A percentile compares a stretch with the other conserved stretches of the same genome.
Conservation (phyloP, 2,797 vertebrate genomes). For the Coregonus ussuriensis region DNA sequence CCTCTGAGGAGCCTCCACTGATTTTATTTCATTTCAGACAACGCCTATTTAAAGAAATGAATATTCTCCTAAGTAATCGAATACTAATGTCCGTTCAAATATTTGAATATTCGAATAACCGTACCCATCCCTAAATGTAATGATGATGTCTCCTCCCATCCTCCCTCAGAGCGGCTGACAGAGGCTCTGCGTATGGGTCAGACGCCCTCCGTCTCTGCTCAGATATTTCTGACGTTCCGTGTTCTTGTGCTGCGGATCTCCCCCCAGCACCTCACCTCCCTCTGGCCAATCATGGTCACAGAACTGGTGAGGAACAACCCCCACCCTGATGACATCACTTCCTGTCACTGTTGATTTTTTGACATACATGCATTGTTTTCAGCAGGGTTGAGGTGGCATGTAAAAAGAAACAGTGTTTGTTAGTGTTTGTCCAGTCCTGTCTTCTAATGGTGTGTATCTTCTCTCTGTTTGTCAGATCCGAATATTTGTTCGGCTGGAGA, state of each 20-base stretch:
- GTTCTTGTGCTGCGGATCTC: constrained; percentile 94
- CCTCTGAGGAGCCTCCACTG: too few species aligned
- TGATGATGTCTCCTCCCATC: not conserved
- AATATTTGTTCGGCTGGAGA: constrained; percentile 87
- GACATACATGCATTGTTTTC: not conserved
- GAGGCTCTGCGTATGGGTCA: constrained; percentile 90
- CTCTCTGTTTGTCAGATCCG: constrained; percentile 79
- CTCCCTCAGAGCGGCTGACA: constrained; percentile 86
- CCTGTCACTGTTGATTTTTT: not conserved
- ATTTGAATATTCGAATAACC: too few species aligned
- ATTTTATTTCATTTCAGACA: too few species aligned
- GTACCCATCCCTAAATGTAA: too few species aligned
- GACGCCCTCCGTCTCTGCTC: constrained; percentile 82
- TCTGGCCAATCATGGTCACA: constrained; percentile 99
- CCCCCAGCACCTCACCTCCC: constrained; percentile 90
- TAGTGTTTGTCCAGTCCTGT: not conserved
- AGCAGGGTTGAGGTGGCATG: not conserved
- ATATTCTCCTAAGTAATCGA: too few species aligned
- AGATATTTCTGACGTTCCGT: constrained; percentile 97
- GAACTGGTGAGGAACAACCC: constrained; percentile 85
- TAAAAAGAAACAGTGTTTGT: not conserved
- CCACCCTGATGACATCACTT: not conserved
- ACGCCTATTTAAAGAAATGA: too few species aligned
- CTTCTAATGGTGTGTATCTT: not conserved
- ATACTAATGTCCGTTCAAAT: too few species aligned